Evolutionary conservation across 2,888 invertebrate genomes (phyloP), one percentile per base, ranked within the genome.

Genomic region (Drosophila antonietae): DNA sequence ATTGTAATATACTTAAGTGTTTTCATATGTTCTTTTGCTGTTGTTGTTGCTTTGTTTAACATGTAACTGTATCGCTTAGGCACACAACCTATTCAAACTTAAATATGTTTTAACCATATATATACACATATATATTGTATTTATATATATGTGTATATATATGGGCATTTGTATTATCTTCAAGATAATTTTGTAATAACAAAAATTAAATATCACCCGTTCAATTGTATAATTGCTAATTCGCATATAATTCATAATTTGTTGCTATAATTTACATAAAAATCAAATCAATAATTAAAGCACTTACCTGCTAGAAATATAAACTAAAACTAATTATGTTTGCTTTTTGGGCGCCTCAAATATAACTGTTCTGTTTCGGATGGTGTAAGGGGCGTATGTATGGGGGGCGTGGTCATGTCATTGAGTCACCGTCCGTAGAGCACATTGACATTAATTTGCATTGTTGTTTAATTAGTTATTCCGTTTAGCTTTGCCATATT

Each of bases 171-270:
- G 33, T 3, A 44, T 49, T 76, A 68, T 77, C 78, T 73, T 77
- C 39, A 23, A 78, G 73, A 77, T 77, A 77, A 73, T 60, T 77
- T 77, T 64, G 43, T 31, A 51, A 64, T 69, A 81, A 84, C 74
- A 80, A 83, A 83, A 83, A 84, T 78, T 71, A 78, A 87, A 87
- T 84, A 84, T 84, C 84, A 84, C 84, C 75, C 84, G 88, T 84
- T 71, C 33, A 78, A 74, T 82, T 78, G 59, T 78, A 84, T 82
- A 78, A 83, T 67, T 56, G 57, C 81, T 83, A 83, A 83, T 81
- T 74, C 63, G 80, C 49, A 81, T 73, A 68, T 73, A 63, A 63
- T 64, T 62, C 23, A 55, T 55, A 68, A 60, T 59, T 65, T 69
- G 51, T 41, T 52, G 44, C 56, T 68, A 67, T 60, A 71, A 69